Evolutionary conservation across 1,140 invertebrate genomes (phyloP).

Genomic region (Cardiocondyla obscurior): DNA sequence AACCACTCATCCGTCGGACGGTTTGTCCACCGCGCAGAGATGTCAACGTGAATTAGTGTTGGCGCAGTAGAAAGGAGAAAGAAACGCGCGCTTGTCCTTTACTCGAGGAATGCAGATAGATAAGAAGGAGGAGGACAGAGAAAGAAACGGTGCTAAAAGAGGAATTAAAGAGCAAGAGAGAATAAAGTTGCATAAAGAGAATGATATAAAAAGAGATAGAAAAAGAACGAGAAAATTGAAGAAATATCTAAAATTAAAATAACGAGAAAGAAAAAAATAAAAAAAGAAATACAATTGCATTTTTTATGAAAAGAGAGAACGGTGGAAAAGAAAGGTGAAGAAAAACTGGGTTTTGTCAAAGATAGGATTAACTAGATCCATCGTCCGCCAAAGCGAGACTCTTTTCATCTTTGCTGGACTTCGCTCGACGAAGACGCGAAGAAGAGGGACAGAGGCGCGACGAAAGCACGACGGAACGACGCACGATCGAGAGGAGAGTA

Average conservation of each 20-base stretch:
- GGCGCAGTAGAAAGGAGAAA: conserved; percentile 54
- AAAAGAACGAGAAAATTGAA: background rate
- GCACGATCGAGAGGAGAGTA: conserved; percentile 31
- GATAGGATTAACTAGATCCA: background rate
- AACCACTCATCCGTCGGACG: conserved; percentile 55
- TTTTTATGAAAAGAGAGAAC: background rate
- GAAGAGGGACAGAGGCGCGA: conserved; percentile 31
- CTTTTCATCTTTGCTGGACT: background rate
- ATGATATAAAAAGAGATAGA: background rate
- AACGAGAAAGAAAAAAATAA: conserved; percentile 43
- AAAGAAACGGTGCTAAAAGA: conserved; percentile 1
- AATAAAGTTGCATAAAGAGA: background rate
- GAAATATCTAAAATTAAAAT: conserved; percentile 7
- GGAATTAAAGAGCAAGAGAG: conserved; percentile 11
- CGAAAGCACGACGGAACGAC: conserved; percentile 24
- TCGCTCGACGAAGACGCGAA: conserved; percentile 6
- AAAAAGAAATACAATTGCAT: conserved; percentile 12
- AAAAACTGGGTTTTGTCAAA: conserved; percentile 3
- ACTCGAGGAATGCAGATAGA: conserved; percentile 69
- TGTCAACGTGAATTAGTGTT: conserved; percentile 77
- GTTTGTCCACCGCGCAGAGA: conserved; percentile 64
- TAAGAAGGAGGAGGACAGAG: background rate
- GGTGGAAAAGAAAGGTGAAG: conserved; percentile 9
- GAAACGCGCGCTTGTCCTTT: conserved; percentile 71
- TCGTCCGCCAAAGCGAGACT: background rate